Conservation (phyloP, 2,797 vertebrate species). For the Atherinosoma microstoma region DNA sequence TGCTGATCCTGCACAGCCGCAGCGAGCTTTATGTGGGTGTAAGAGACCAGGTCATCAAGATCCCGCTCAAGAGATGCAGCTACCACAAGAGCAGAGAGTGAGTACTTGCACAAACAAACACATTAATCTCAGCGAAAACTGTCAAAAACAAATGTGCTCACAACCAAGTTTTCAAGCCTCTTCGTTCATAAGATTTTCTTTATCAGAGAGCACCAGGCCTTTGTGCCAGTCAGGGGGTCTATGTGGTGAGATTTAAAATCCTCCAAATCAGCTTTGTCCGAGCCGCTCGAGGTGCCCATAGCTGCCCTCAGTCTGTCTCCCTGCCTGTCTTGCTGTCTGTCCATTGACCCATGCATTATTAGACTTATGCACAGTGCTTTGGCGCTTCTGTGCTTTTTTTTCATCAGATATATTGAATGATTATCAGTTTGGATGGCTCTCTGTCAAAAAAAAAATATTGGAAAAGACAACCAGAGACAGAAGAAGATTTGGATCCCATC, state of each 20-base stretch:
- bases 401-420: constrained; percentile 66
- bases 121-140: constrained; percentile 53
- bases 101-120: constrained; percentile 56
- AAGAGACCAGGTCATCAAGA: constrained; percentile 92
- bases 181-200: constrained; percentile 57
- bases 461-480: constrained; percentile 46
- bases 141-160: constrained; percentile 53
- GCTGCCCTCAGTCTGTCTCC: constrained; percentile 53
- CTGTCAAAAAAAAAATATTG: constrained; percentile 58
- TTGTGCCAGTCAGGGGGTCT: constrained; percentile 53
- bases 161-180: constrained; percentile 50
- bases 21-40: constrained; percentile 95
- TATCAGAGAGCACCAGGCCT: constrained; percentile 69
- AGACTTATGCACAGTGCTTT: not conserved
- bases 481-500: constrained; percentile 56
- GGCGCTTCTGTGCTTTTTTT: constrained; percentile 26
- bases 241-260: constrained; percentile 64
- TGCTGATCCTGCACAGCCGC: constrained; percentile 94
- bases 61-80: constrained; percentile 94
- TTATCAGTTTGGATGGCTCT: constrained; percentile 53
- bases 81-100: constrained; percentile 94
- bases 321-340: constrained; percentile 26
- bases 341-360: constrained; percentile 30
- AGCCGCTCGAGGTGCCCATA: constrained; percentile 55
- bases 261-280: constrained; percentile 72